Conservation (phyloP, 1,140 invertebrate species). For the Drosophila santomea region DNA sequence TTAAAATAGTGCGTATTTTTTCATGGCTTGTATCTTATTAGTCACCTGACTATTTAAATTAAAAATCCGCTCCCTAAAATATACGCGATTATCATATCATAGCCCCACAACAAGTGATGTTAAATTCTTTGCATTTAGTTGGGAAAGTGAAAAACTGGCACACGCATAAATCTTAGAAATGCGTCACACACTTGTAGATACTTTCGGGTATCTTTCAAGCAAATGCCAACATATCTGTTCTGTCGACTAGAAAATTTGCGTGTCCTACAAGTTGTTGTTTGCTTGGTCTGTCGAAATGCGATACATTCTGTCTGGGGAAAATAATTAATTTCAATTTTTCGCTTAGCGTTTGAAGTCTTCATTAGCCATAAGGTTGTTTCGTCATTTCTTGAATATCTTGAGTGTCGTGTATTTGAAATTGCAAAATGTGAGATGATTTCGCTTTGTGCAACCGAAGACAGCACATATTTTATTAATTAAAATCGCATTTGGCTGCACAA, state of each 20-base stretch:
- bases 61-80: conserved; percentile 41
- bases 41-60: conserved; percentile 54
- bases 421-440: conserved; percentile 60
- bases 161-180: conserved; percentile 76
- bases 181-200: conserved; percentile 57
- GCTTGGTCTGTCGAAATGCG: conserved; percentile 45
- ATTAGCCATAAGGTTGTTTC: conserved; percentile 56
- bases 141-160: conserved; percentile 68
- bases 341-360: conserved; percentile 62
- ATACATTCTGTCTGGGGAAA: conserved; percentile 31
- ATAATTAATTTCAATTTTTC: conserved; percentile 43
- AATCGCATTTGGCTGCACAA: conserved; percentile 72
- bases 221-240: conserved; percentile 69
- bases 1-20: conserved; percentile 30
- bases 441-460: conserved; percentile 76
- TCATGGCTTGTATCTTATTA: conserved; percentile 19
- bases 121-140: conserved; percentile 45
- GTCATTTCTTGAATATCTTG: conserved; percentile 23
- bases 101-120: conserved; percentile 18
- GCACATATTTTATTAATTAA: conserved; percentile 81
- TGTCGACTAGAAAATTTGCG: conserved; percentile 74
- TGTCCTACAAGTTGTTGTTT: conserved; percentile 48
- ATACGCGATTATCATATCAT: conserved; percentile 63
- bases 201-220: conserved; percentile 29
- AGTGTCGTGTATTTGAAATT: conserved; percentile 6